These are phyloP conservation scores for Ciona savignyi DNA, from an alignment of 23 tunicate genomes.

Conservation along the genomic window DNA sequence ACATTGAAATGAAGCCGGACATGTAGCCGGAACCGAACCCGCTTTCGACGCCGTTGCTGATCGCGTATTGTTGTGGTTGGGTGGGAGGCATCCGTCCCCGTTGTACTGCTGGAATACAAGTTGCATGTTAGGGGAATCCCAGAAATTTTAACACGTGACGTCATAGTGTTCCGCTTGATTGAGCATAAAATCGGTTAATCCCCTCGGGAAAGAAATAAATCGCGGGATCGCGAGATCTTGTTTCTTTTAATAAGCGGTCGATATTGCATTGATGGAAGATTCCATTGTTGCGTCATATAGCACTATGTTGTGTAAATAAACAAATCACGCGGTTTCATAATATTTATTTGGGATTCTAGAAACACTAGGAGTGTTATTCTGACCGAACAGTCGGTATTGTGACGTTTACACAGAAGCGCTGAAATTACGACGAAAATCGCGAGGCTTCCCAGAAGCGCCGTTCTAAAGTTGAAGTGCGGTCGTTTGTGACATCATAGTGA, in stretches of 20 bases:
- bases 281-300: background rate
- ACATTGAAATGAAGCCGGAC: conserved; percentile 83
- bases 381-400: background rate
- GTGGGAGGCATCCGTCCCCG: conserved; percentile 94
- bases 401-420: background rate
- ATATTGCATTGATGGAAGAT: background rate
- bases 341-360: no score
- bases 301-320: background rate
- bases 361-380: background rate
- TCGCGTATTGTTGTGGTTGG: conserved; percentile 93
- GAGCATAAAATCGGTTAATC: background rate
- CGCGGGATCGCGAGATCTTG: background rate
- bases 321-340: background rate
- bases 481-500: background rate
- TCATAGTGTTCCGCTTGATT: background rate
- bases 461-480: background rate
- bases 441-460: background rate
- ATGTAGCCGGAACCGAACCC: conserved; percentile 66
- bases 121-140: background rate
- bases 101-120: conserved; percentile 85
- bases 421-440: background rate
- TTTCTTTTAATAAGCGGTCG: background rate
- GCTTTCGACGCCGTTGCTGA: conserved; percentile 73
- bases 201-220: background rate
- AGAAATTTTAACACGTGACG: background rate